These are phyloP conservation scores for Riptortus pedestris DNA, from an alignment of 1,140 invertebrate genomes.

Conservation along the genomic window DNA sequence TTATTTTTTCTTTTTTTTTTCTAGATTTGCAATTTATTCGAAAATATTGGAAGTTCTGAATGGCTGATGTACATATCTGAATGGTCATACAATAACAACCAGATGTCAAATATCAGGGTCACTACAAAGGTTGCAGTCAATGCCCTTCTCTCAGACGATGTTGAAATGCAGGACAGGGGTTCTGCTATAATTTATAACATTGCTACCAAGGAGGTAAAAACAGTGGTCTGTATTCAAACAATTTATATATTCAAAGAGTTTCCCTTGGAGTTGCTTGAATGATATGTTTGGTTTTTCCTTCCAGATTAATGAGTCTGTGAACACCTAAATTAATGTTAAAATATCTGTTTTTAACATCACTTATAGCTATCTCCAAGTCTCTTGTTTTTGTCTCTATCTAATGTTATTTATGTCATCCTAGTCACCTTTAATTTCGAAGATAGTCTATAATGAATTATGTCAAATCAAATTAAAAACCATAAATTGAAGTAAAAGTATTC, in stretches of 20 bases:
- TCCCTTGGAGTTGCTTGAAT: neutral
- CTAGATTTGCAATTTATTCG: slow-evolving; percentile 83
- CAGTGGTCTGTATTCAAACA: slow-evolving; percentile 71
- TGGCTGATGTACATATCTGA: slow-evolving; percentile 89
- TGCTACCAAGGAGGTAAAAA: slow-evolving; percentile 91
- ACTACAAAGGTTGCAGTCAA: slow-evolving; percentile 86
- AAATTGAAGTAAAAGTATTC: too few relatives aligned
- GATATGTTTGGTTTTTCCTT: neutral
- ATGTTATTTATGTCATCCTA: too few relatives aligned
- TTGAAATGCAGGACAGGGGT: slow-evolving; percentile 63
- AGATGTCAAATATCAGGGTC: slow-evolving; percentile 76
- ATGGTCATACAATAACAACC: slow-evolving; percentile 63
- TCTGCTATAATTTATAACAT: slow-evolving; percentile 82
- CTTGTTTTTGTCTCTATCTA: too few relatives aligned
- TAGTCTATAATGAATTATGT: too few relatives aligned
- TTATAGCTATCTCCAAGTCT: too few relatives aligned
- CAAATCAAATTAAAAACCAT: too few relatives aligned
- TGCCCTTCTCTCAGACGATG: slow-evolving; percentile 61
- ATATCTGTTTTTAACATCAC: too few relatives aligned
- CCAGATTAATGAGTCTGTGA: too few relatives aligned
- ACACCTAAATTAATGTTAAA: too few relatives aligned
- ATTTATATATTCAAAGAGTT: neutral
- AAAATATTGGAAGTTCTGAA: slow-evolving; percentile 77
- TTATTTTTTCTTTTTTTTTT: too few relatives aligned
- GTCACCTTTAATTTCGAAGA: too few relatives aligned